Conservation (phyloP, 2,888 invertebrate species). For the Himalopsyche tibetana region DNA sequence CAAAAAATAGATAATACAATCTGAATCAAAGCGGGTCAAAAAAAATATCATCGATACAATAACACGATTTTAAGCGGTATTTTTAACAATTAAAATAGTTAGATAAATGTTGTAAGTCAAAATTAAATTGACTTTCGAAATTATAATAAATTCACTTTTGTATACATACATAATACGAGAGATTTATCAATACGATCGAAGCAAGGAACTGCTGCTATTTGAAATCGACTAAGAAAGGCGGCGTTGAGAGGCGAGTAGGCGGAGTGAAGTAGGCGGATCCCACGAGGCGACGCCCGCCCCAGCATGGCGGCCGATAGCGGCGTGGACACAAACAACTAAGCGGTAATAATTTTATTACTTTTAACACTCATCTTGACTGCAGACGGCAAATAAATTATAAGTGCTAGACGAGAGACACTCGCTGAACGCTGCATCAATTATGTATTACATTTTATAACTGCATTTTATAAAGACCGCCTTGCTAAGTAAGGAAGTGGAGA, state of each 20-base stretch:
- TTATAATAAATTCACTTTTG: no score
- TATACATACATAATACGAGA: neutral
- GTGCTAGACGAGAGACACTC: neutral
- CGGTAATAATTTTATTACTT: slow-evolving; percentile 49
- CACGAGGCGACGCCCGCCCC: slow-evolving; percentile 70
- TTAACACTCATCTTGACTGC: slow-evolving; percentile 44
- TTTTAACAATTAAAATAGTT: no score
- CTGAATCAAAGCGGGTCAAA: no score
- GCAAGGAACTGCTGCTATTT: neutral
- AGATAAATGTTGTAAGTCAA: no score
- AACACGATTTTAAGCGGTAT: no score
- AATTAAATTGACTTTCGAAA: no score
- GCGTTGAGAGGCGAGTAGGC: slow-evolving; percentile 37
- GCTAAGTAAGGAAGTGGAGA: no score
- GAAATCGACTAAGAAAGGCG: slow-evolving; percentile 36
- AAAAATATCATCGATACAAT: no score
- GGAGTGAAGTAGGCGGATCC: slow-evolving; percentile 69
- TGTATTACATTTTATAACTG: no score
- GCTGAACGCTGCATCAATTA: neutral
- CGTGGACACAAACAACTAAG: slow-evolving; percentile 55
- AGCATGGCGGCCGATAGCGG: slow-evolving; percentile 72
- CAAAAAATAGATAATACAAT: no score
- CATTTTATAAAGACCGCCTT: no score
- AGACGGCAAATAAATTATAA: slow-evolving; percentile 44
- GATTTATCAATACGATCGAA: neutral